Evolutionary conservation across 2,113 vertebrate genomes (phyloP).

Genomic region (Xerus inauris): DNA sequence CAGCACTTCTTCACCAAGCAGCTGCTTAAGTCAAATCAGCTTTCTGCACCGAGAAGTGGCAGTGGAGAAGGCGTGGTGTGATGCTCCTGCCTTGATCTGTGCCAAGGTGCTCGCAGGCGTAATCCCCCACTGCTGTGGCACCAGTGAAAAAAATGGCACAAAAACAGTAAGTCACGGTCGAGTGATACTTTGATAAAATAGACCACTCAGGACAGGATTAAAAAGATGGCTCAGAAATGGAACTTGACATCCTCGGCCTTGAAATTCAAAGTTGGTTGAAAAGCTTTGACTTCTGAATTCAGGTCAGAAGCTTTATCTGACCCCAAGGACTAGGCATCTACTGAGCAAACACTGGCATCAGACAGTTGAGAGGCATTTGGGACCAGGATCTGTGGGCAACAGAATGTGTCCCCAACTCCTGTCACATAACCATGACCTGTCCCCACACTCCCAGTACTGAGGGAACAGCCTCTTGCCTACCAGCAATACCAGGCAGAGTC

Average conservation of each 20-base stretch:
- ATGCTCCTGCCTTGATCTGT: not conserved
- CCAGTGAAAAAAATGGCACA: not conserved
- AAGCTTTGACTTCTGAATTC: not conserved
- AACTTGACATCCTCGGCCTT: not conserved
- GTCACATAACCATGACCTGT: not conserved
- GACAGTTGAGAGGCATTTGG: not conserved
- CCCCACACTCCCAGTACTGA: fast-evolving
- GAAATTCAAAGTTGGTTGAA: not conserved
- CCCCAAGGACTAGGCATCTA: not conserved
- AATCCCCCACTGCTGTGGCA: fast-evolving
- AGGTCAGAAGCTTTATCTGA: not conserved
- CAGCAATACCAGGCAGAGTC: conserved; percentile 82
- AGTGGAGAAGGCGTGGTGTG: fast-evolving
- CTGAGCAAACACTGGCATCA: not conserved
- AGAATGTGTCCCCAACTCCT: not conserved
- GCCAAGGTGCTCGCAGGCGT: fast-evolving
- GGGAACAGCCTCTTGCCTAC: conserved; percentile 68
- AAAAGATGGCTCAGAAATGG: not conserved
- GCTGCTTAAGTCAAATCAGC: not conserved
- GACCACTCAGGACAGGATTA: too few relatives aligned
- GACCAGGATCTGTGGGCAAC: too few relatives aligned
- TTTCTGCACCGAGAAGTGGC: not conserved
- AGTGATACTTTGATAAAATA: not conserved
- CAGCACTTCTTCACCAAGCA: not conserved
- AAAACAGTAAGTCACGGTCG: fast-evolving